A percentile compares a stretch with the other conserved stretches of the same genome.
These are phyloP conservation scores for Agrotis ipsilon DNA, from an alignment of 2,888 invertebrate species.

Conservation along the genomic window DNA sequence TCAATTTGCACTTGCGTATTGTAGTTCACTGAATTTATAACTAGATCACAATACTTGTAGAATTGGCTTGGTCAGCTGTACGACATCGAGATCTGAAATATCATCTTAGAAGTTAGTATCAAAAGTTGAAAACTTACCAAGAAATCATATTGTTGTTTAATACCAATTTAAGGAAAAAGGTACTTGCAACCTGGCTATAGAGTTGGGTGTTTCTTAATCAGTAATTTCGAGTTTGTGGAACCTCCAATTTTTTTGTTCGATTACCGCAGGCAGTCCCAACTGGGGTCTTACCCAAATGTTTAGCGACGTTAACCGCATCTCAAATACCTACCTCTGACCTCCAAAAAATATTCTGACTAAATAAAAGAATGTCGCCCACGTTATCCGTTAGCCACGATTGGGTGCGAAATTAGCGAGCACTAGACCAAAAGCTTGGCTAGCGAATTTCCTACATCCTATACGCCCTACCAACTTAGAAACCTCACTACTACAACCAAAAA, in stretches of 20 bases:
- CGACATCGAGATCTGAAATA: no score
- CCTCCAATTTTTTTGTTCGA: conserved; percentile 3
- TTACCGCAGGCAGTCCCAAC: conserved; percentile 20
- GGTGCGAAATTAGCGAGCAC: conserved; percentile 87
- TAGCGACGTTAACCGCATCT: conserved; percentile 64
- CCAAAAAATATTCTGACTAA: conserved; percentile 70
- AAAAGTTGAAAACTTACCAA: no score
- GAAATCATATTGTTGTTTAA: no score
- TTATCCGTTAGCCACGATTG: conserved; percentile 85
- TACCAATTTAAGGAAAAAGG: neutral
- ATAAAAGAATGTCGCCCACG: conserved; percentile 82
- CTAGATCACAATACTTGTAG: no score
- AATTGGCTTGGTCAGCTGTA: no score
- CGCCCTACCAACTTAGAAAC: conserved; percentile 61
- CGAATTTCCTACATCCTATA: conserved; percentile 85
- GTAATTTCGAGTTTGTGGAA: conserved; percentile 3
- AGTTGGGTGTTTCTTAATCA: neutral
- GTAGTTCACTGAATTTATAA: neutral
- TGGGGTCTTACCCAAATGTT: conserved; percentile 37
- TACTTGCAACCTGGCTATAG: neutral
- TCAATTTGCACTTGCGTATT: neutral
- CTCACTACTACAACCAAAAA: conserved; percentile 48
- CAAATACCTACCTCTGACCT: conserved; percentile 64
- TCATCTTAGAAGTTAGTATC: no score
- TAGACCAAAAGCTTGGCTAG: conserved; percentile 86